Evolutionary conservation across 1,140 invertebrate species (phyloP), one percentile per base, ranked within the genome.

Genomic region (Trinorchestia longiramus): DNA sequence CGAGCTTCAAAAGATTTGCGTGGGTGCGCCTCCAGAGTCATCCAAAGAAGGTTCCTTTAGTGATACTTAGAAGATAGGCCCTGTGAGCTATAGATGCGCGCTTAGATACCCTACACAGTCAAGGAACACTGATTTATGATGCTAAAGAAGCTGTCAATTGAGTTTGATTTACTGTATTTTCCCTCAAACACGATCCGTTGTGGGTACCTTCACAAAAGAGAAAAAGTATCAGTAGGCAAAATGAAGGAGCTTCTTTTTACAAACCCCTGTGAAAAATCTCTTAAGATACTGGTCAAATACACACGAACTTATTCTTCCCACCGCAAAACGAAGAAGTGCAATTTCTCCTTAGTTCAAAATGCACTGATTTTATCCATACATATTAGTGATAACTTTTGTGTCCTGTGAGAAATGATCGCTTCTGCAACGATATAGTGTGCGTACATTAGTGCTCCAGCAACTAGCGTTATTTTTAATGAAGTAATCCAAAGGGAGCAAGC

Each of bases 91-190:
- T 42, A 91, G 88, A 91, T 91, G 43, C 88, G 4, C 43, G 43
- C 36, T 43, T 15, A 42, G 88, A 91, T 91, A 91, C 41, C 43
- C 28, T 91, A 42, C 88, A 42, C 43, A 91, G 88, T 91, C 41
- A 42, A 42, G 88, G 43, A 43, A 43, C 88, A 42, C 88, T 91
- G 88, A 91, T 91, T 91, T 91, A 91, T 91, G 88, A 43, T 8
- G 11, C 41, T 91, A 36, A 91, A 44, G 88, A 91, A 91, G 43
- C 88, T 91, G 88, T 91, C 88, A 91, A 43, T 91, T 42, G 88
- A 42, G 62, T 77, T 77, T 77, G 62, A 77, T 77, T 77, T 77
- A 77, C 62, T 11, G 62, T 77, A 77, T 77, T 28, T 77, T 77
- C 28, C 62, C 62, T 77, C 62, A 77, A 77, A 77, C 62, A 36